These are phyloP conservation scores for Lasius fuliginosus DNA, from an alignment of 2,888 invertebrate genomes.

Conservation along the genomic window DNA sequence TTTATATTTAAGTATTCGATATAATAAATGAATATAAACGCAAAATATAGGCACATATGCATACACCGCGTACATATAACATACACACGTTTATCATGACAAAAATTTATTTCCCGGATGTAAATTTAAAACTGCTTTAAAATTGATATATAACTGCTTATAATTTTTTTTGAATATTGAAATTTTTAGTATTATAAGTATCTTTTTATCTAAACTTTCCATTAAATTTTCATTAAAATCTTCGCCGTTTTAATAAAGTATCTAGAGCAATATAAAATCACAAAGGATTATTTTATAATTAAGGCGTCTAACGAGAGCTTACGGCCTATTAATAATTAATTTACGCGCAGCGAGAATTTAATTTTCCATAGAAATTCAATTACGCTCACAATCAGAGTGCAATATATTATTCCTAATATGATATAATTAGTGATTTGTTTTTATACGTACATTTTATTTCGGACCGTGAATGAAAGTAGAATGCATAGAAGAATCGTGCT, in stretches of 20 bases:
- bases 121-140: conserved; percentile 4
- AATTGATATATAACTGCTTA: not conserved
- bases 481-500: not conserved
- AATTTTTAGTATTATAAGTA: not conserved
- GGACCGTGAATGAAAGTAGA: not conserved
- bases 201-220: conserved; percentile 15
- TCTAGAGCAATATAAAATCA: conserved; percentile 20
- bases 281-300: conserved; percentile 42
- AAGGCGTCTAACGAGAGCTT: conserved; percentile 16
- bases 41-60: not conserved
- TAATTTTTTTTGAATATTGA: not conserved
- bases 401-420: conserved; percentile 3
- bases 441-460: not conserved
- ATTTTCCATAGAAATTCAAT: conserved; percentile 19
- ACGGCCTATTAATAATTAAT: conserved; percentile 44
- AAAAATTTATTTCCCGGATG: not conserved
- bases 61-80: not conserved
- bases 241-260: conserved; percentile 22
- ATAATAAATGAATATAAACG: not conserved
- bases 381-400: not conserved
- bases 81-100: not conserved
- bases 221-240: conserved; percentile 36
- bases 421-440: conserved; percentile 12
- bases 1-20: not conserved
- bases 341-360: conserved; percentile 12